A percentile compares a stretch with the other conserved stretches of the same genome.
Evolutionary conservation across 1,140 invertebrate species (phyloP).

Genomic region (Apis dorsata): DNA sequence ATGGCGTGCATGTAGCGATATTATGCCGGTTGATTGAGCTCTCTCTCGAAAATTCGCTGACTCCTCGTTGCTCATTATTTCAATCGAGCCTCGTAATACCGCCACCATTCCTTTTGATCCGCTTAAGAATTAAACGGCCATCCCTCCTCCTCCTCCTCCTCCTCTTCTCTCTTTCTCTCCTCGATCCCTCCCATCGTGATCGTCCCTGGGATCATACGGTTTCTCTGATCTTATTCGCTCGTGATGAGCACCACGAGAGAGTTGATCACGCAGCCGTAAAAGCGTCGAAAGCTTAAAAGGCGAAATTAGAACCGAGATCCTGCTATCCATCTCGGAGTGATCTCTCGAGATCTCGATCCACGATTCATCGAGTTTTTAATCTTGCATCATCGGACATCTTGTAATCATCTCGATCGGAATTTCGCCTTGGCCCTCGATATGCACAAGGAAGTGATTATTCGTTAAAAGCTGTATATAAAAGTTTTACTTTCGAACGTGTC

Average conservation of each 20-base stretch:
- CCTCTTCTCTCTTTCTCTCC: neutral
- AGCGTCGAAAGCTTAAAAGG: constrained; percentile 56
- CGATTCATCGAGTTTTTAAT: neutral
- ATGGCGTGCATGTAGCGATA: constrained; percentile 57
- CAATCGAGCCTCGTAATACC: constrained; percentile 58
- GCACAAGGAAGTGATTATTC: too few species aligned
- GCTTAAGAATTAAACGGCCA: constrained; percentile 49
- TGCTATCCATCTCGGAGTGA: neutral
- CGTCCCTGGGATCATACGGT: too few species aligned
- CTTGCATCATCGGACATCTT: too few species aligned
- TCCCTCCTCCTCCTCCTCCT: constrained; percentile 13
- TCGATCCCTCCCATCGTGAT: neutral
- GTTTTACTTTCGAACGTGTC: too few species aligned
- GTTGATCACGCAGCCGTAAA: constrained; percentile 60
- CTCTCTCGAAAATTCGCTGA: constrained; percentile 70
- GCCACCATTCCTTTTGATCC: constrained; percentile 18
- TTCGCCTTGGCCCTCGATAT: too few species aligned
- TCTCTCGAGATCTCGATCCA: neutral
- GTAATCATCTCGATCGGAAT: too few species aligned
- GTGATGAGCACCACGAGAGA: constrained; percentile 41
- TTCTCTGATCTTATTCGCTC: constrained; percentile 38
- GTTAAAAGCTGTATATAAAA: too few species aligned
- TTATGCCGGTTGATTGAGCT: constrained; percentile 61
- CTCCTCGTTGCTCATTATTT: constrained; percentile 69
- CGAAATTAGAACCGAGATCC: constrained; percentile 22